These are phyloP conservation scores for Gila robusta DNA, from an alignment of 2,797 vertebrate genomes.

Conservation along the genomic window DNA sequence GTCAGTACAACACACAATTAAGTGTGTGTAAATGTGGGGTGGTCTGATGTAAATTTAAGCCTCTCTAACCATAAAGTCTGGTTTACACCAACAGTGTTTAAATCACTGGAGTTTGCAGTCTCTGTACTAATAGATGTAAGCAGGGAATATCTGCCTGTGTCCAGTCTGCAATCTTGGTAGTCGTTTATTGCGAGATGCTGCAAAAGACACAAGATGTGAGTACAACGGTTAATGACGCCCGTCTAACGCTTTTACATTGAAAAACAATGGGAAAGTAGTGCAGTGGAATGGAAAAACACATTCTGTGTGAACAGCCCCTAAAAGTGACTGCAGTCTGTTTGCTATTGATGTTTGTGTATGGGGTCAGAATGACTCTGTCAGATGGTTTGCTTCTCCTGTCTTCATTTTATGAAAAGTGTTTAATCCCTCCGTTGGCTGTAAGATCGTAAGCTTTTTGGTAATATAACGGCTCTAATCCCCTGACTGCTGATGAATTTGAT, in stretches of 20 bases:
- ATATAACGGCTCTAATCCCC: conserved; percentile 78
- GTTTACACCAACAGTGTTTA: not conserved
- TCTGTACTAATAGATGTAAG: not conserved
- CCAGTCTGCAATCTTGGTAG: not conserved
- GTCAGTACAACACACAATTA: not conserved
- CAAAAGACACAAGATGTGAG: not conserved
- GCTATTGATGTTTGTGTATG: conserved; percentile 46
- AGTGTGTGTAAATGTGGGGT: not conserved
- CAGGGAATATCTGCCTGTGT: not conserved
- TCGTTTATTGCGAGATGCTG: not conserved
- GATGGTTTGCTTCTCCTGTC: conserved; percentile 60
- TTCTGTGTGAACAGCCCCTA: not conserved
- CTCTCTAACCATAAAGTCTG: not conserved
- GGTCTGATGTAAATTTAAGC: no score
- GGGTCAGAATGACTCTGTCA: conserved; percentile 38
- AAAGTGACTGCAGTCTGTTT: conserved; percentile 27
- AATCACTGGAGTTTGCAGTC: not conserved
- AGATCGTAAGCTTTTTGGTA: conserved; percentile 75
- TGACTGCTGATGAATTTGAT: conserved; percentile 72
- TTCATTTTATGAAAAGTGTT: conserved; percentile 71
- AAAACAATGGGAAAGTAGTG: not conserved
- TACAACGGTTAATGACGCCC: not conserved
- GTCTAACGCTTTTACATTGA: not conserved
- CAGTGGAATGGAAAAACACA: not conserved
- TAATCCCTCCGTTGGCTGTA: conserved; percentile 73